phyloP scores from a whole-genome alignment of 2,888 invertebrate species.

The Nipponacmea schrenckii region DNA sequence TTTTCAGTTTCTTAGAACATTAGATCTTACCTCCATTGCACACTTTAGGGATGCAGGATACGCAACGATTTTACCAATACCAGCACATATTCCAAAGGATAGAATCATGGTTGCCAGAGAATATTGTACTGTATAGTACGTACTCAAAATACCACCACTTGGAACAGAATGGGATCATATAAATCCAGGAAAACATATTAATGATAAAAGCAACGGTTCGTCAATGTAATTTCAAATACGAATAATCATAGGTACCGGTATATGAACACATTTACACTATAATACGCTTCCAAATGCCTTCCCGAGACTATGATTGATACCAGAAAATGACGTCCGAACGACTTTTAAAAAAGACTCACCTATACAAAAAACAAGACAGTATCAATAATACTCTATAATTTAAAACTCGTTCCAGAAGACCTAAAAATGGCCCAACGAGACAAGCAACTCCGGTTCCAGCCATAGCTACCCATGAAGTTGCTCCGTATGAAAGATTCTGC shows the following conservation, averaged over 20 bases:
- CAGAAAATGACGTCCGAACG: too few relatives aligned
- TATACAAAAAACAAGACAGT: too few relatives aligned
- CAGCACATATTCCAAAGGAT: slow-evolving; percentile 14
- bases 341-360: not conserved
- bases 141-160: slow-evolving; percentile 11
- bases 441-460: not conserved
- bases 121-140: slow-evolving; percentile 16
- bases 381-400: too few relatives aligned
- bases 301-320: too few relatives aligned
- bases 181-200: too few relatives aligned
- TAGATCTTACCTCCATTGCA: slow-evolving; percentile 13
- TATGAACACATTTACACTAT: too few relatives aligned
- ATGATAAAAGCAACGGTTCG: too few relatives aligned
- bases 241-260: too few relatives aligned
- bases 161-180: too few relatives aligned
- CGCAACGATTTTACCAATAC: slow-evolving; percentile 11
- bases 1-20: too few relatives aligned
- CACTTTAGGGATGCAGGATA: slow-evolving; percentile 15
- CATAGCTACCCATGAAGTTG: slow-evolving; percentile 15
- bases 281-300: too few relatives aligned
- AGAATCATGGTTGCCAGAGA: slow-evolving; percentile 1
- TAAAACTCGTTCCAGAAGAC: not conserved
- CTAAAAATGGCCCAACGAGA: not conserved
- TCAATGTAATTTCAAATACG: too few relatives aligned
- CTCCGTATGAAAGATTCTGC: not conserved